A percentile compares a stretch with the other conserved stretches of the same genome.
Evolutionary conservation across 2,113 vertebrate species (phyloP).

Genomic region (Crotalus helleri): DNA sequence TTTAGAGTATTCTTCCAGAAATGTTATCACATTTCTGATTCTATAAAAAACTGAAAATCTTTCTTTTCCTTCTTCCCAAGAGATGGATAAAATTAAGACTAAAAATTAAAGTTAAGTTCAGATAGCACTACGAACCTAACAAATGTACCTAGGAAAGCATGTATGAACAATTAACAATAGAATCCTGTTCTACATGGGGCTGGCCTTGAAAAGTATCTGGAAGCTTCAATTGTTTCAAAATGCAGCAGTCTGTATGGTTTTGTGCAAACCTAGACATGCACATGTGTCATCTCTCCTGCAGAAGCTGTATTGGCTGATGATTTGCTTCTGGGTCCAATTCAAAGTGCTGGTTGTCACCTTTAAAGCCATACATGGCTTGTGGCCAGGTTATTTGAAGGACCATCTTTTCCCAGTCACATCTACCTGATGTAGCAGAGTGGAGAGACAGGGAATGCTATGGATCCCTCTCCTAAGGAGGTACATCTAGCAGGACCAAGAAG

Average conservation of each 20-base stretch:
- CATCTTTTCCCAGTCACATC: neutral
- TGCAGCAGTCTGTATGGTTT: neutral
- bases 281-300: neutral
- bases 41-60: neutral
- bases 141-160: neutral
- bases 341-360: neutral
- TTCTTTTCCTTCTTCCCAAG: neutral
- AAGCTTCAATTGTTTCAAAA: neutral
- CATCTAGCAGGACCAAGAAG: neutral
- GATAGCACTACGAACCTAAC: neutral
- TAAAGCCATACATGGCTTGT: neutral
- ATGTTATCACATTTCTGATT: too few species aligned
- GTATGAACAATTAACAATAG: neutral
- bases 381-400: neutral
- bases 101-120: neutral
- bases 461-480: neutral
- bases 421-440: neutral
- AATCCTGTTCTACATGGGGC: neutral
- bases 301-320: neutral
- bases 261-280: neutral
- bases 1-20: slow-evolving; percentile 3
- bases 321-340: neutral
- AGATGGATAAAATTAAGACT: neutral
- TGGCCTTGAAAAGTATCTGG: neutral
- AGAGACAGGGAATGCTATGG: neutral